phyloP scores from a whole-genome alignment of 1,140 invertebrate species.

The Ectropis grisescens region DNA sequence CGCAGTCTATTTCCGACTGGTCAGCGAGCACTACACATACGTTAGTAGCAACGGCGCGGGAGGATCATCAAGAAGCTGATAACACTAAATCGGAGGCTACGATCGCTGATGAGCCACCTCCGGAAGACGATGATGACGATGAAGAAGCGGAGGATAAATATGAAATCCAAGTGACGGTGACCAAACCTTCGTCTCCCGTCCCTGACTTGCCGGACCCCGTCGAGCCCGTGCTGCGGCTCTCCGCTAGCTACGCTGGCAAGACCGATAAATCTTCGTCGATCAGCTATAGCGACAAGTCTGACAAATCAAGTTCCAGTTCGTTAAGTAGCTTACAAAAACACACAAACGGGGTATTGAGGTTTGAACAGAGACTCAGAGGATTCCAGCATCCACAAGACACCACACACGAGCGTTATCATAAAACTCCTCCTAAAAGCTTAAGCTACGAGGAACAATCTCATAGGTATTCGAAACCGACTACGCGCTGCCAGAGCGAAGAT shows the following conservation, averaged over 20 bases:
- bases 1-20: conserved; percentile 74
- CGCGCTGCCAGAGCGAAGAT: conserved; percentile 72
- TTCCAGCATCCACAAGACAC: conserved; percentile 31
- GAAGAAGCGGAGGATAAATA: conserved; percentile 14
- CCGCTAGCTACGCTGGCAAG: conserved; percentile 34
- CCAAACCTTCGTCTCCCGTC: conserved; percentile 13
- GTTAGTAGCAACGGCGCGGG: conserved; percentile 66
- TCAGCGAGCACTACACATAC: conserved; percentile 74
- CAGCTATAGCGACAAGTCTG: conserved; percentile 65
- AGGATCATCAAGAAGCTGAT: conserved; percentile 43
- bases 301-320: conserved; percentile 69
- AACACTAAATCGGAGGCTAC: conserved; percentile 37
- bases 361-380: conserved; percentile 53
- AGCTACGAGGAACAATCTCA: conserved; percentile 62
- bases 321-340: conserved; percentile 61
- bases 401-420: conserved; percentile 57
- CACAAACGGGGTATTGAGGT: conserved; percentile 45
- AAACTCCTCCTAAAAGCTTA: conserved; percentile 67
- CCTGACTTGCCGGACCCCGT: conserved; percentile 23
- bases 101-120: conserved; percentile 24
- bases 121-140: conserved; percentile 5
- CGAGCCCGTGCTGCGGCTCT: conserved; percentile 47
- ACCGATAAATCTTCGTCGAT: conserved; percentile 58
- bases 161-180: conserved; percentile 15
- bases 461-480: conserved; percentile 42